Evolutionary conservation across 2,888 invertebrate genomes (phyloP).

Genomic region (Athalia circularis): DNA sequence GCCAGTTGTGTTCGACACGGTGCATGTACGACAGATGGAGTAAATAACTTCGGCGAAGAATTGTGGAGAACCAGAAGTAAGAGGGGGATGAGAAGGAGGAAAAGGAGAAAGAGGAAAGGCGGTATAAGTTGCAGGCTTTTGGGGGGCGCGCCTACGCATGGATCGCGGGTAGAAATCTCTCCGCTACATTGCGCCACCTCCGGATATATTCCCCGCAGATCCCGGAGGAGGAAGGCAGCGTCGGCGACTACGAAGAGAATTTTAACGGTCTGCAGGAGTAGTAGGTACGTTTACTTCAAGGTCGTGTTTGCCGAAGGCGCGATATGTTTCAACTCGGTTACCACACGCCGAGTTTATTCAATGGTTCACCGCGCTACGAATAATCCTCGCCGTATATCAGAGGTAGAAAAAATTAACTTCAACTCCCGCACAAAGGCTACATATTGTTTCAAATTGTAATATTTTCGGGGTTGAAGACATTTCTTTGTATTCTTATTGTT

Average conservation of each 20-base stretch:
- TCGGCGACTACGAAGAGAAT: conserved; percentile 21
- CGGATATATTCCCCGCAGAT: too few species aligned
- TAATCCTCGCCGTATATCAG: conserved; percentile 4
- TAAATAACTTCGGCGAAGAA: conserved; percentile 31
- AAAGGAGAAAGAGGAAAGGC: not conserved
- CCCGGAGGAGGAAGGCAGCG: not conserved
- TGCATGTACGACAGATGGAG: conserved; percentile 32
- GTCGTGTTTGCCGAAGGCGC: conserved; percentile 39
- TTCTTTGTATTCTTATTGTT: not conserved
- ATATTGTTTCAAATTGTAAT: too few species aligned
- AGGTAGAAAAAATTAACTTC: not conserved
- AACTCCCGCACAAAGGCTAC: too few species aligned
- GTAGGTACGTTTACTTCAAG: conserved; percentile 37
- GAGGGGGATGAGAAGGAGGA: not conserved
- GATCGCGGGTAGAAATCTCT: not conserved
- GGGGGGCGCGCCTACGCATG: conserved; percentile 37
- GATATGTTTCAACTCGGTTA: conserved; percentile 34
- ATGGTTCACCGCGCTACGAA: conserved; percentile 14
- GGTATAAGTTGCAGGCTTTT: conserved; percentile 4
- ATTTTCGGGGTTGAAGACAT: not conserved
- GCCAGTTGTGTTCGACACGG: conserved; percentile 34
- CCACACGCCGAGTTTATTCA: conserved; percentile 27
- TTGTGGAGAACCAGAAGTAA: not conserved
- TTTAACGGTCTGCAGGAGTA: conserved; percentile 1
- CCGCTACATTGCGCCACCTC: too few species aligned